Conservation (phyloP, 2,113 vertebrate species). For the Archilochus colubris region DNA sequence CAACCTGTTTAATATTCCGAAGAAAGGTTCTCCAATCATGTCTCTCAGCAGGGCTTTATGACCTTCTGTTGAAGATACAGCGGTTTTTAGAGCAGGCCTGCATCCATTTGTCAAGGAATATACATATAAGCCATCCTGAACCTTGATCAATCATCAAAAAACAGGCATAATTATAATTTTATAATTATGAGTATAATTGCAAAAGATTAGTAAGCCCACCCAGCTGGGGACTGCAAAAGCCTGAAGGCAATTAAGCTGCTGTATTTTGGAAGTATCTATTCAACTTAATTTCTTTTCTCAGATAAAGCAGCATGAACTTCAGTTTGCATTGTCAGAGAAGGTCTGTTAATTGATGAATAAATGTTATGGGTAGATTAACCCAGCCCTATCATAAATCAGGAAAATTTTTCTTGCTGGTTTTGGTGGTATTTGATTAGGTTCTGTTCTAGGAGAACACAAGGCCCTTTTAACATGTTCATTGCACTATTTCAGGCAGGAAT, state of each 20-base stretch:
- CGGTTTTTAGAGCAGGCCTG: not conserved
- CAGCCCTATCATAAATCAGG: not conserved
- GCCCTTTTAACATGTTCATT: not conserved
- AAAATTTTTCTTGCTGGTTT: slow-evolving; percentile 4
- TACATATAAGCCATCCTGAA: not conserved
- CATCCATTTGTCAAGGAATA: not conserved
- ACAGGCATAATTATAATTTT: not conserved
- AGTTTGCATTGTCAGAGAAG: not conserved
- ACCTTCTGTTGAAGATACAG: fast-evolving
- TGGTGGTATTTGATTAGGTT: not conserved
- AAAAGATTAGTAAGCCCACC: slow-evolving; percentile 22
- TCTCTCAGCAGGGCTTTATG: not conserved
- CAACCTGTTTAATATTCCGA: not conserved
- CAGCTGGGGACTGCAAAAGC: slow-evolving; percentile 21
- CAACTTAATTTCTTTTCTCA: slow-evolving; percentile 36
- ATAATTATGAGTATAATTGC: slow-evolving; percentile 42
- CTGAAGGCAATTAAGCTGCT: slow-evolving; percentile 18
- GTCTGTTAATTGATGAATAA: not conserved
- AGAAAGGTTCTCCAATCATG: not conserved
- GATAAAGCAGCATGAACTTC: slow-evolving; percentile 12
- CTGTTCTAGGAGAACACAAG: not conserved
- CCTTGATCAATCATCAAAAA: not conserved
- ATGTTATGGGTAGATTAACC: not conserved
- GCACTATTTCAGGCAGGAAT: slow-evolving; percentile 27
- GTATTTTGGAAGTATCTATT: slow-evolving; percentile 21